Evolutionary conservation across 2,888 invertebrate genomes (phyloP), one percentile per base, ranked within the genome.

Genomic region (Cantharis lateralis): DNA sequence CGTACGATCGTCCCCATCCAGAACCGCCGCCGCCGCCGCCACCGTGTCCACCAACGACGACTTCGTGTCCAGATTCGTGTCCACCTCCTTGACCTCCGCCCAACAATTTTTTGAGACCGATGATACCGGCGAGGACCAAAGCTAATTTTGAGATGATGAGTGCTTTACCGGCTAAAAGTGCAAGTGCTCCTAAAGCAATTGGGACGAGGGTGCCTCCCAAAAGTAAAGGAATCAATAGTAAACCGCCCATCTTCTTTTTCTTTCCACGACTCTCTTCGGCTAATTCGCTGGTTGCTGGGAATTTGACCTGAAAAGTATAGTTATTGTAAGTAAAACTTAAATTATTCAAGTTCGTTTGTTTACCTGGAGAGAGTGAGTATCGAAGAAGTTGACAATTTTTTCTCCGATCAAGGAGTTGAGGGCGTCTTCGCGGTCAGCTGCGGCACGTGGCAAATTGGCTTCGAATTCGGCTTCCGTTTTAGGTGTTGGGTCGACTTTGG

Each of bases 71-170:
- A 72, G 92, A 91, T 75, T 93, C 93, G 82, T 90, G 89, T 10
- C 91, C 91, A 75, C 92, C 91, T 10, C 87, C 86, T 7, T 88
- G 87, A 7, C 92, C 91, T 32, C 91, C 91, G 18, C 93, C 92
- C 68, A 95, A 89, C 28, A 96, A 91, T 84, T 96, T 96, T 90
- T 95, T 96, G 87, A 96, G 89, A 3, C 95, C 96, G 82, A 96
- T 95, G 83, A 96, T 95, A 81, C 93, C 94, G 77, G 96, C 95
- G 70, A 96, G 89, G 0, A 95, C 95, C 72, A 96, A 88, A 0
- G 96, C 96, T 82, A 96, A 88, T 86, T 96, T 96, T 80, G 95
- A 95, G 69, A 96, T 94, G 82, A 96, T 95, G 80, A 96, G 88
- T 63, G 96, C 96, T 87, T 96, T 96, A 82, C 96, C 96, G 64